Percentiles rank a stretch among this genome's conserved stretches.
phyloP scores from a whole-genome alignment of 2,113 vertebrate species.

The Hippocampus guttulatus region DNA sequence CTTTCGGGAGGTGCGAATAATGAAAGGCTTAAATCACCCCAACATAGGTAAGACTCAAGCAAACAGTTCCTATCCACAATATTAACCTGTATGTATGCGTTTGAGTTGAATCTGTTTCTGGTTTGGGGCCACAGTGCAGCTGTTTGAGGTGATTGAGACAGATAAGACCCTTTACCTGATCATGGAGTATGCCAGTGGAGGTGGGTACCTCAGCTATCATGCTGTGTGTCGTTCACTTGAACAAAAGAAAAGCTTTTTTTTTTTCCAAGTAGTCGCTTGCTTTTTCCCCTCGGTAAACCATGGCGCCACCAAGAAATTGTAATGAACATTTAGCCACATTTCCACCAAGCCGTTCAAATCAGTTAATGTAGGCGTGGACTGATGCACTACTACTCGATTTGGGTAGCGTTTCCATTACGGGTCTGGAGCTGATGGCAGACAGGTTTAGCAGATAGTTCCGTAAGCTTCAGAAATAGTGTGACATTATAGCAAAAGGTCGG shows the following conservation, averaged over 20 bases:
- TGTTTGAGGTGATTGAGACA: constrained; percentile 90
- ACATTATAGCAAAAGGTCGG: too few relatives aligned
- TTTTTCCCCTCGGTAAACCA: too few relatives aligned
- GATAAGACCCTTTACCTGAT: constrained; percentile 90
- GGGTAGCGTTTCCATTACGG: too few relatives aligned
- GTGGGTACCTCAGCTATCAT: constrained; percentile 54
- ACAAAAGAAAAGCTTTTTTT: too few relatives aligned
- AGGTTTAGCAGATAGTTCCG: too few relatives aligned
- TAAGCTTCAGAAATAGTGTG: too few relatives aligned
- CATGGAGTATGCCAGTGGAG: constrained; percentile 91
- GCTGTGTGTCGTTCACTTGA: too few relatives aligned
- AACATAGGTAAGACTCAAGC: constrained; percentile 82
- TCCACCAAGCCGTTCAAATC: background rate
- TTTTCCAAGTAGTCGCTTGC: too few relatives aligned
- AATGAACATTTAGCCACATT: background rate
- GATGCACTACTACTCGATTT: too few relatives aligned
- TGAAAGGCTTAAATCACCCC: constrained; percentile 90
- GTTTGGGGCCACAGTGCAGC: constrained; percentile 77
- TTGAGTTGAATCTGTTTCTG: constrained; percentile 42
- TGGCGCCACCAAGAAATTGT: background rate
- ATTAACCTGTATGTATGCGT: constrained; percentile 18
- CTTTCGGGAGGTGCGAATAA: constrained; percentile 90
- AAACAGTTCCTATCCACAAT: constrained; percentile 14
- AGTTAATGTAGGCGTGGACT: too few relatives aligned
- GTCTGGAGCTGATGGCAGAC: too few relatives aligned